Percentiles rank a stretch among this genome's conserved stretches.
phyloP scores from a whole-genome alignment of 2,797 vertebrate species.

The Bryconaethiops microstoma region DNA sequence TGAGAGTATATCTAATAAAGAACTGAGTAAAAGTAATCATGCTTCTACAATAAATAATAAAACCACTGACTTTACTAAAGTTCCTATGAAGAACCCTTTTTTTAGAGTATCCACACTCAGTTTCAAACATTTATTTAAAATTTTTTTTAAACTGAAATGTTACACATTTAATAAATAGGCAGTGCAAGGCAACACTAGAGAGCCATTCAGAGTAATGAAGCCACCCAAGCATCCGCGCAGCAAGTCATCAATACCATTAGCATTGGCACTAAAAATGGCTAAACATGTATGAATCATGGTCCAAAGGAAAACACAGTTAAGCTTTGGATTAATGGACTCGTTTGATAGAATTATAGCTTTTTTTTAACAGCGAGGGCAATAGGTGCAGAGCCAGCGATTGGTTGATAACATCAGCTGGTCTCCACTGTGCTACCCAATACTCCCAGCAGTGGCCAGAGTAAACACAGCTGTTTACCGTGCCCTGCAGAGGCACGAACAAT shows the following conservation, averaged over 20 bases:
- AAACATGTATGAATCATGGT: constrained; percentile 58
- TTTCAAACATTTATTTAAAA: too few relatives aligned
- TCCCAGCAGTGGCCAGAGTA: constrained; percentile 77
- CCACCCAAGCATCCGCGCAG: constrained; percentile 21
- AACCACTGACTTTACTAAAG: too few relatives aligned
- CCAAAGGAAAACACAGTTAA: constrained; percentile 49
- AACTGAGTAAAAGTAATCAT: too few relatives aligned
- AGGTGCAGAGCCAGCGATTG: constrained; percentile 63
- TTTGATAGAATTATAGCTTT: constrained; percentile 59
- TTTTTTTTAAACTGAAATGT: too few relatives aligned
- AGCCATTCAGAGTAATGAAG: constrained; percentile 24
- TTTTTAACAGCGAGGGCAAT: constrained; percentile 65
- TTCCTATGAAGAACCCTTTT: too few relatives aligned
- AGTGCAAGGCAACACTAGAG: constrained; percentile 17
- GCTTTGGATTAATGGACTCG: constrained; percentile 72
- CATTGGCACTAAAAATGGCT: constrained; percentile 51
- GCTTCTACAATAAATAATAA: too few relatives aligned
- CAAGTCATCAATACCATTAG: constrained; percentile 63
- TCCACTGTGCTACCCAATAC: constrained; percentile 79
- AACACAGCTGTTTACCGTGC: constrained; percentile 86
- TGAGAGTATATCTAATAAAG: too few relatives aligned
- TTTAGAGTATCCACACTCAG: too few relatives aligned
- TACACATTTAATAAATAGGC: too few relatives aligned
- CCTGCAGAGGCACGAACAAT: constrained; percentile 74
- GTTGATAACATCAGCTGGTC: constrained; percentile 76